Percentiles rank a stretch among this genome's conserved stretches.
These are phyloP conservation scores for Aleadryas rufinucha DNA, from an alignment of 2,113 vertebrate genomes.

Conservation along the genomic window DNA sequence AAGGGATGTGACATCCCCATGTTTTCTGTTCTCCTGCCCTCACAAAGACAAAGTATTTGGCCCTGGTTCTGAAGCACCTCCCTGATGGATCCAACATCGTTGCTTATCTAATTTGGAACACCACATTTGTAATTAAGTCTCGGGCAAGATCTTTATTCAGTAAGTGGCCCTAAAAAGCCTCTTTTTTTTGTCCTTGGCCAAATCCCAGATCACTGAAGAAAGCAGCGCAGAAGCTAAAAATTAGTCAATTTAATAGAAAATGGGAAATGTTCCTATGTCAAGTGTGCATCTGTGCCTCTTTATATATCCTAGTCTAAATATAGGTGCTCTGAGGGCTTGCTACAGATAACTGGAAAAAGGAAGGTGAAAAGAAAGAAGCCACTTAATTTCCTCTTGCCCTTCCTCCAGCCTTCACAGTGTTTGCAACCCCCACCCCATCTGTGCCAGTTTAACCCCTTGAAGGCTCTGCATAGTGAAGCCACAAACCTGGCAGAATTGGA, in stretches of 20 bases:
- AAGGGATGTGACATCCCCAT: neutral
- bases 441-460: slow-evolving; percentile 46
- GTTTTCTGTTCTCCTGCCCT: neutral
- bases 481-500: slow-evolving; percentile 23
- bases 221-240: slow-evolving; percentile 28
- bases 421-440: slow-evolving; percentile 11
- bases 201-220: slow-evolving; percentile 36
- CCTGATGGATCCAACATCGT: neutral
- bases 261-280: slow-evolving; percentile 31
- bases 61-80: neutral
- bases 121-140: slow-evolving; percentile 31
- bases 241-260: slow-evolving; percentile 49
- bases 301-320: slow-evolving; percentile 52
- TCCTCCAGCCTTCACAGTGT: neutral
- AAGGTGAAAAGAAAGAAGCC: slow-evolving; percentile 54
- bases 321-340: slow-evolving; percentile 28
- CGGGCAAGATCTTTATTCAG: neutral
- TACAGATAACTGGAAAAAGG: slow-evolving; percentile 32
- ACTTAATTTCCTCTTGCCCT: slow-evolving; percentile 55
- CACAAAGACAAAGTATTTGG: neutral
- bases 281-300: slow-evolving; percentile 50
- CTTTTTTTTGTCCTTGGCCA: neutral
- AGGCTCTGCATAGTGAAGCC: neutral
- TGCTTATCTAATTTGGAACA: neutral
- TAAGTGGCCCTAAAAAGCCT: slow-evolving; percentile 13